Percentiles rank a stretch among this genome's conserved stretches.
Evolutionary conservation across 1,140 invertebrate genomes (phyloP).

Genomic region (Bombus pascuorum): DNA sequence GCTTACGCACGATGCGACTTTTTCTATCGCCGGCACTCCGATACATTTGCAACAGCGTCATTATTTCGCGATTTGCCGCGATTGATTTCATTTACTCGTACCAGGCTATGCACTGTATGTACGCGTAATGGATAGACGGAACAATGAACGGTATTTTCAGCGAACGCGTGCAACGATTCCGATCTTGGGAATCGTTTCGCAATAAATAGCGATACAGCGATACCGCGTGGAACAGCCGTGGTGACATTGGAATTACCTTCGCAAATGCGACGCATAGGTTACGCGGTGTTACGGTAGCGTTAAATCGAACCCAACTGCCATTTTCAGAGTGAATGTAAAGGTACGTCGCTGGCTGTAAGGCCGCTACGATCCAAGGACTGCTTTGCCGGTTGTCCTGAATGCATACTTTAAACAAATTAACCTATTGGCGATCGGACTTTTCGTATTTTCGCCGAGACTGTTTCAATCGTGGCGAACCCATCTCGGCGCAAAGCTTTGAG

Average conservation of each 20-base stretch:
- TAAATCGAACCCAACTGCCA: slow-evolving; percentile 1
- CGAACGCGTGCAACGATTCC: background rate
- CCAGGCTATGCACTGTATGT: too few relatives aligned
- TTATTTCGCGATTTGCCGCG: background rate
- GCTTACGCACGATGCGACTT: too few relatives aligned
- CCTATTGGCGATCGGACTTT: background rate
- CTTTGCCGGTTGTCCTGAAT: slow-evolving; percentile 2
- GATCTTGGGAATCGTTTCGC: slow-evolving; percentile 29
- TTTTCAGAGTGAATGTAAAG: slow-evolving; percentile 47
- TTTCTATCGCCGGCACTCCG: background rate
- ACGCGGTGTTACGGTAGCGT: slow-evolving; percentile 12
- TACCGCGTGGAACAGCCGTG: background rate
- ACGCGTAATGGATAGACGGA: background rate
- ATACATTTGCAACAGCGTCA: background rate
- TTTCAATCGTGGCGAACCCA: background rate
- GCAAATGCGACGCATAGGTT: background rate
- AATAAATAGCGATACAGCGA: slow-evolving; percentile 18
- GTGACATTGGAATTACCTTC: slow-evolving; percentile 29
- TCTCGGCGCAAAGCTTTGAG: background rate
- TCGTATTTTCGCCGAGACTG: background rate
- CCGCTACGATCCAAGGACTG: slow-evolving; percentile 22
- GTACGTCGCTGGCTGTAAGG: background rate
- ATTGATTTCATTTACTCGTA: background rate
- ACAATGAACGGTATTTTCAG: background rate
- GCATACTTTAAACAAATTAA: slow-evolving; percentile 32